Evolutionary conservation across 2,888 invertebrate genomes (phyloP).

Genomic region (Synanthedon myopaeformis): DNA sequence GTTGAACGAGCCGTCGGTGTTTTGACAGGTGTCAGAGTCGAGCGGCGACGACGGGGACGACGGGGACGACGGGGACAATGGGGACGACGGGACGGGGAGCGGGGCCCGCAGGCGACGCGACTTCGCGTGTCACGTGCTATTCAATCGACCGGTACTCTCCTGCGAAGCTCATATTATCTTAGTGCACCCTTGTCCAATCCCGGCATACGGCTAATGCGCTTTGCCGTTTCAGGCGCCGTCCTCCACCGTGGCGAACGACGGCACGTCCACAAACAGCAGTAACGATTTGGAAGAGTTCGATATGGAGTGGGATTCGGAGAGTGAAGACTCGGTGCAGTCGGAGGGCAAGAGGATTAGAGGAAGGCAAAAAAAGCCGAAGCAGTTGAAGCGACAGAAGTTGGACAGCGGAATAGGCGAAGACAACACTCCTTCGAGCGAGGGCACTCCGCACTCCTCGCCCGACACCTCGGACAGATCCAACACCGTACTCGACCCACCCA

Average conservation of each 20-base stretch:
- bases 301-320: slow-evolving; percentile 1
- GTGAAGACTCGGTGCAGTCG: slow-evolving; percentile 5
- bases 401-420: slow-evolving; percentile 74
- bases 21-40: background rate
- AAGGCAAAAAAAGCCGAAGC: slow-evolving; percentile 10
- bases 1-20: too few species aligned
- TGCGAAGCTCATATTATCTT: too few species aligned
- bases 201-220: background rate
- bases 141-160: too few species aligned
- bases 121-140: too few species aligned
- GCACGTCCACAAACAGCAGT: background rate
- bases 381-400: slow-evolving; percentile 65
- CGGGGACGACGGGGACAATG: background rate
- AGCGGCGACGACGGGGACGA: background rate
- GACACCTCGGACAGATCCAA: too few species aligned
- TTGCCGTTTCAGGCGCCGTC: background rate
- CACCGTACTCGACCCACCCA: too few species aligned
- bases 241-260: slow-evolving; percentile 7
- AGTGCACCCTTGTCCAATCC: too few species aligned
- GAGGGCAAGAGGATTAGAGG: slow-evolving; percentile 1
- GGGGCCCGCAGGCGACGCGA: background rate
- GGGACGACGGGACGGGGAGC: background rate
- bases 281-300: background rate
- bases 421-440: slow-evolving; percentile 24
- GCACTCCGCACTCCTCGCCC: background rate